Evolutionary conservation across 2,113 vertebrate species (phyloP).

Genomic region (Sminthopsis crassicaudata): DNA sequence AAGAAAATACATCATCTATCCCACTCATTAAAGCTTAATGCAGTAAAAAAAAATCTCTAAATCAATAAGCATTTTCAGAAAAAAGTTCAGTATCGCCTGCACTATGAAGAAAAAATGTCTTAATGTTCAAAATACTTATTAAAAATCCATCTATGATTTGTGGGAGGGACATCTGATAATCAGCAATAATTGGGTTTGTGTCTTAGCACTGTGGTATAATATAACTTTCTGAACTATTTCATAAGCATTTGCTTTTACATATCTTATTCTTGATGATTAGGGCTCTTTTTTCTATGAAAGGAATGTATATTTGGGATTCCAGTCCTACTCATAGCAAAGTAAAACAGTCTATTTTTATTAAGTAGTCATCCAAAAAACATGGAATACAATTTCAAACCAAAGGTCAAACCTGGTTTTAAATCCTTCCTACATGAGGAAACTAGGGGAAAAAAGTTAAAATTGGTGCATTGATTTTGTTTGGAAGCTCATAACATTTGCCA

Average conservation of each 20-base stretch:
- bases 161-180: conserved; percentile 44
- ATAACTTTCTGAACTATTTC: not conserved
- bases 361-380: not conserved
- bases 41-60: conserved; percentile 71
- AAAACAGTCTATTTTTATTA: not conserved
- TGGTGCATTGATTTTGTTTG: not conserved
- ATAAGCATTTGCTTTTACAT: not conserved
- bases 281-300: not conserved
- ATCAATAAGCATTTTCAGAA: conserved; percentile 82
- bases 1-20: conserved; percentile 65
- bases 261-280: not conserved
- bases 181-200: conserved; percentile 51
- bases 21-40: conserved; percentile 71
- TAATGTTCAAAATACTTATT: conserved; percentile 68
- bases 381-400: not conserved
- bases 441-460: not conserved
- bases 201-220: conserved; percentile 23
- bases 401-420: not conserved
- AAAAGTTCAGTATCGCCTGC: conserved; percentile 69
- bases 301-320: not conserved
- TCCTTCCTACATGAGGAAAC: not conserved
- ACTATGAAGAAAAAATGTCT: conserved; percentile 54
- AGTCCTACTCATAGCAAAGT: not conserved
- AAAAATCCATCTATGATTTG: conserved; percentile 58
- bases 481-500: not conserved